Evolutionary conservation across 2,888 invertebrate species (phyloP), one percentile per base, ranked within the genome.

Genomic region (Caenorhabditis sp.): DNA sequence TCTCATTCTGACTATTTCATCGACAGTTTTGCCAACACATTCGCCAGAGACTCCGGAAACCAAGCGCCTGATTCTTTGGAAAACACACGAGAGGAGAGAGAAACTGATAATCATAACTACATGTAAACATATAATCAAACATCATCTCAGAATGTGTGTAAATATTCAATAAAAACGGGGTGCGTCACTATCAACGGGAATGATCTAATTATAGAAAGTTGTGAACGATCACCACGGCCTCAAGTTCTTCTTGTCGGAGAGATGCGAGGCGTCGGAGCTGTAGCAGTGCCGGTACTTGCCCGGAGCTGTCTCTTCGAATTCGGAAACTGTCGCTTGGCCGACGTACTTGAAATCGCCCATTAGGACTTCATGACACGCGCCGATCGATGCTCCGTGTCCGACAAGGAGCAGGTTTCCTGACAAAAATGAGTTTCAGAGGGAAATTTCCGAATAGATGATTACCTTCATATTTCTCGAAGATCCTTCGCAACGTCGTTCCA

Each of bases 1-100:
- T 97, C 97, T 92, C 97, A 96, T 92, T 97, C 97, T 0, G 95
- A 97, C 83, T 97, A 98, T 92, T 95, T 98, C 92, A 96, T 98
- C 88, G 96, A 96, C 92, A 95, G 96, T 87, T 98, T 98, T 93
- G 94, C 98, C 24, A 94, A 96, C 84, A 94, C 97, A 84, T 98
- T 98, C 93, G 92, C 87, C 44, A 74, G 82, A 35, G 90, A 90
- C n/a, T 6, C 13, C 1, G 24, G 40, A 5, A 68, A 56, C 8
- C 60, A 56, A 9, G 18, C 18, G 32, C 4, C 56, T 56, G 18
- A 18, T 51, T 4, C 28, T 32, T 56, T 35, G 4, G 35, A 56
- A 32, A 56, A 56, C 18, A 56, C 58, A 15, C 18, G 26, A 9
- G 18, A 37, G 1, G 32, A n/a, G n/a, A n/a, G n/a, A n/a, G 4